phyloP scores from a whole-genome alignment of 2,797 vertebrate genomes.

The Gallinago stenura region DNA sequence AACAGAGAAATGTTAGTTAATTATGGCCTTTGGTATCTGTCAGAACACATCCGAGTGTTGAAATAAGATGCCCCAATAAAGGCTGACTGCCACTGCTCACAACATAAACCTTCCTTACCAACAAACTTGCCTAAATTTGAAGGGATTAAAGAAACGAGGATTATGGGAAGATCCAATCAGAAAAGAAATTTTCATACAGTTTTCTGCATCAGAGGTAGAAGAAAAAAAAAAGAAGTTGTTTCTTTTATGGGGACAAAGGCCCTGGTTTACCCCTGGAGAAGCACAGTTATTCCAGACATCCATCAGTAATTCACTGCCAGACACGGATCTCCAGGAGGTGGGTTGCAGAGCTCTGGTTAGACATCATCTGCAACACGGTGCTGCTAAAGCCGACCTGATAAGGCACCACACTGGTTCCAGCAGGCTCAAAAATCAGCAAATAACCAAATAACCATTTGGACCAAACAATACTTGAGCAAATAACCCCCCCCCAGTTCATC shows the following conservation, averaged over 20 bases:
- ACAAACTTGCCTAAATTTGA: background rate
- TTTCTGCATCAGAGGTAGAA: background rate
- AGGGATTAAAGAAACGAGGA: background rate
- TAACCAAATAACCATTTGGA: background rate
- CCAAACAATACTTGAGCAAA: background rate
- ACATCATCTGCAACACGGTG: background rate
- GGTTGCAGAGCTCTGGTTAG: background rate
- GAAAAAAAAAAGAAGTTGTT: background rate
- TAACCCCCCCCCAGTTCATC: background rate
- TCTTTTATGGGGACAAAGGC: background rate
- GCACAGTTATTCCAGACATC: background rate
- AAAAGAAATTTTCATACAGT: background rate
- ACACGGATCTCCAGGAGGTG: background rate
- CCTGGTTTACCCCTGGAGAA: background rate
- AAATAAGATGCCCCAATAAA: background rate
- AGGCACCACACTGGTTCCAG: background rate
- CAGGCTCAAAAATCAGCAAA: constrained; percentile 33
- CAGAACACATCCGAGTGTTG: background rate
- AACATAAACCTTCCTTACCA: background rate
- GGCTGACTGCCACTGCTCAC: background rate
- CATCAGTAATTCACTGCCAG: background rate
- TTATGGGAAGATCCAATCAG: background rate
- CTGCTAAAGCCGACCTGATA: background rate
- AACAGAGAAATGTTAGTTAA: background rate
- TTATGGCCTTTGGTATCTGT: background rate